Base-by-base conservation (phyloP, 2,888 invertebrate species). In the Drosophila phalerata region DNA sequence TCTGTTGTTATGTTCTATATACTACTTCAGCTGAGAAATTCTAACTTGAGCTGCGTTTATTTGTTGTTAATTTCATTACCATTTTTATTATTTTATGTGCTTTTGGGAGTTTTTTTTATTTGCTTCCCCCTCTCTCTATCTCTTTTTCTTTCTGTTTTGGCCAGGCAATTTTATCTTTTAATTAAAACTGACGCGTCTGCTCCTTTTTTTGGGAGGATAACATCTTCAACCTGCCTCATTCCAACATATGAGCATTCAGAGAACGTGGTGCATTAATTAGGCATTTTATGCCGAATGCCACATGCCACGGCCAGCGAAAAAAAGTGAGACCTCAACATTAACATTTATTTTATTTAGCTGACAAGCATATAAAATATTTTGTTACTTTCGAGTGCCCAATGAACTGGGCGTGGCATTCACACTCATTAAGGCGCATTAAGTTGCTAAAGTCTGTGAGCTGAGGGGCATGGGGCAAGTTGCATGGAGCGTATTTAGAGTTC, bases 141-240 rank as follows among this genome's bases (percentile, higher is more conserved):
- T 22, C 22, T 22, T 17, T 15, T 3, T 28, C 34, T 5, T 19
- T 64, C 45, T 62, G 64, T 53, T 69, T 67, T 73, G 81, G 70
- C 68, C 73, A 76, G 66, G 79, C 71, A 67, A 72, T 75, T 84
- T 84, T 85, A 89, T 85, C 89, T 81, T 89, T 85, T 87, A 85
- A 87, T 89, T 87, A 87, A 85, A 89, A 87, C 67, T 70, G 88
- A 76, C 73, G 78, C 74, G 77, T 67, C 72, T 64, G 83, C 69
- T 77, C 52, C 70, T 60, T 28, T 17, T 17, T 17, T 51, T n/a
- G 25, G 58, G 10, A 30, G 10, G 17, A 5, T 56, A 42, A 53
- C 30, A 38, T 22, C 32, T 19, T 43, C 43, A 38, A 34, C 32
- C 19, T 32, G 13, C 11, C 9, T 38, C 43, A 43, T 5, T 10